These are phyloP conservation scores for Seladonia tumulorum DNA, from an alignment of 2,888 invertebrate genomes.

Conservation along the genomic window DNA sequence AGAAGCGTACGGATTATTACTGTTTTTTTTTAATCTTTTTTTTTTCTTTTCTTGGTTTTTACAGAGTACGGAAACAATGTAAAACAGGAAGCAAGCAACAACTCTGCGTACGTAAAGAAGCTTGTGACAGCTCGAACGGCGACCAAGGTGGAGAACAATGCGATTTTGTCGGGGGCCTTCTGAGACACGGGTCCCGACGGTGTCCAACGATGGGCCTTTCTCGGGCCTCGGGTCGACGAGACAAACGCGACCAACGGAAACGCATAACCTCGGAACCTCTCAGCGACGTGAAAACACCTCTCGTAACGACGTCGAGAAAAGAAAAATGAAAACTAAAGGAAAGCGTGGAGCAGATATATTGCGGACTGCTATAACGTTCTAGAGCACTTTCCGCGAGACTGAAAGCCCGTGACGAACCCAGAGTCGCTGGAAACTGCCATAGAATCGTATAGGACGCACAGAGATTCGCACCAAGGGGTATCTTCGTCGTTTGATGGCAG, in stretches of 20 bases:
- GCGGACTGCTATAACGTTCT: slow-evolving; percentile 47
- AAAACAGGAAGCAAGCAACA: slow-evolving; percentile 64
- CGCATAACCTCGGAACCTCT: slow-evolving; percentile 9
- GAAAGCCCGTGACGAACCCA: slow-evolving; percentile 19
- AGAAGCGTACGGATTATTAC: slow-evolving; percentile 14
- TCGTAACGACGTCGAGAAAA: slow-evolving; percentile 16
- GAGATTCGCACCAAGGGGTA: slow-evolving; percentile 44
- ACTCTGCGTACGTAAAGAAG: slow-evolving; percentile 61
- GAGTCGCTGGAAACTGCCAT: slow-evolving; percentile 48
- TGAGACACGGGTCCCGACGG: neutral
- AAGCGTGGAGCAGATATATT: slow-evolving; percentile 13
- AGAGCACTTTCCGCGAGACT: slow-evolving; percentile 50
- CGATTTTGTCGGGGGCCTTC: no score
- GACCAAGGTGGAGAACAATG: neutral
- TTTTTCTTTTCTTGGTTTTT: neutral
- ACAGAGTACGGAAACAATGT: slow-evolving; percentile 50
- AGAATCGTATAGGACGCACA: slow-evolving; percentile 40
- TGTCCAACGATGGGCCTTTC: slow-evolving; percentile 2
- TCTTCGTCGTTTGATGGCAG: slow-evolving; percentile 73
- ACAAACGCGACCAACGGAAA: slow-evolving; percentile 27
- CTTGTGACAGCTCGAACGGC: slow-evolving; percentile 25
- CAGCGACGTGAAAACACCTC: slow-evolving; percentile 26
- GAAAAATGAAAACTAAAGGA: slow-evolving; percentile 4
- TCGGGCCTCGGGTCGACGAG: slow-evolving; percentile 19
- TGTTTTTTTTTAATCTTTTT: neutral